Conservation (phyloP, 2,113 vertebrate genomes). For the Morphnarchus princeps region DNA sequence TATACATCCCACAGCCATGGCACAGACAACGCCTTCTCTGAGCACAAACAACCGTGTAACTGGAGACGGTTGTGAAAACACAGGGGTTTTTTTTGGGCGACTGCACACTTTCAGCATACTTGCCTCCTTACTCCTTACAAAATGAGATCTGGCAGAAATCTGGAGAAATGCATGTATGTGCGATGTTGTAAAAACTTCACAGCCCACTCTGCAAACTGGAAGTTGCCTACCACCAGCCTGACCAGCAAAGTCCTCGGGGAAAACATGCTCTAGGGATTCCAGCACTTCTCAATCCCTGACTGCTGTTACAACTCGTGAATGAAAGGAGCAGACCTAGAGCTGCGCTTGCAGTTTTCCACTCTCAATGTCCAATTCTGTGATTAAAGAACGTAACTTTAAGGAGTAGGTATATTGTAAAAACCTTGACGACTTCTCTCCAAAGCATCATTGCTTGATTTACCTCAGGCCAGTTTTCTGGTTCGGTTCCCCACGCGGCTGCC, state of each 20-base stretch:
- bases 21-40: fast-evolving
- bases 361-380: fast-evolving
- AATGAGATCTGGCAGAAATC: not conserved
- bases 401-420: not conserved
- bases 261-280: fast-evolving
- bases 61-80: not conserved
- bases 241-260: not conserved
- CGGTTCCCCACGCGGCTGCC: fast-evolving
- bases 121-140: not conserved
- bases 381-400: not conserved
- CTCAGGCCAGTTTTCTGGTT: not conserved
- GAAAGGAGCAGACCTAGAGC: not conserved
- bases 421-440: not conserved
- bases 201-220: not conserved
- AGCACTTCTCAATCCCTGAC: not conserved
- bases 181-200: not conserved
- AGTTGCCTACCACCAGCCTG: not conserved
- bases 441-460: too few species aligned
- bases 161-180: fast-evolving
- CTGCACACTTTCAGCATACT: fast-evolving
- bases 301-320: fast-evolving
- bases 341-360: too few species aligned
- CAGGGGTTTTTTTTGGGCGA: not conserved
- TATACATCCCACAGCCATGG: too few species aligned
- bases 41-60: too few species aligned